These are phyloP conservation scores for Athene cunicularia DNA, from an alignment of 2,113 vertebrate species.

Conservation along the genomic window DNA sequence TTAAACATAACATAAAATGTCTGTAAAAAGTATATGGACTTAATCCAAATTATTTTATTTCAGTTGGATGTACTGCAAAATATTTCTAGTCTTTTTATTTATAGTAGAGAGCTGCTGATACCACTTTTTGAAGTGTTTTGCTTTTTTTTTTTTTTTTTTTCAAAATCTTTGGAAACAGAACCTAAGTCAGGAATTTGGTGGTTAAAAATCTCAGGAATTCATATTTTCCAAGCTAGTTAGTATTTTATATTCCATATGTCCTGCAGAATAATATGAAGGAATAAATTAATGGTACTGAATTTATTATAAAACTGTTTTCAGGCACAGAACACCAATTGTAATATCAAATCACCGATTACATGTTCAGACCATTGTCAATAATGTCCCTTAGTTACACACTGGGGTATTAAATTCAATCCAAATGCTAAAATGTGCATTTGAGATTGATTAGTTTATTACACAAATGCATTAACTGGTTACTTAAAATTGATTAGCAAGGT, in stretches of 20 bases:
- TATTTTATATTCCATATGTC: background rate
- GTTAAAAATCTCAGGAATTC: background rate
- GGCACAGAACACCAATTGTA: background rate
- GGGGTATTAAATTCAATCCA: constrained; percentile 48
- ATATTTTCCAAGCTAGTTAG: background rate
- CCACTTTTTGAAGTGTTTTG: background rate
- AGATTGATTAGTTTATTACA: constrained; percentile 63
- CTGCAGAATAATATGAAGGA: background rate
- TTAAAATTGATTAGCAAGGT: constrained; percentile 56
- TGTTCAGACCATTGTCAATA: constrained; percentile 24
- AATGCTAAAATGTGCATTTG: constrained; percentile 35
- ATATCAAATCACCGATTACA: constrained; percentile 51
- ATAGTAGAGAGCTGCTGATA: background rate
- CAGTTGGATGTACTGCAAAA: background rate
- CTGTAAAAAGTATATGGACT: background rate
- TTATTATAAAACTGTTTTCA: constrained; percentile 36
- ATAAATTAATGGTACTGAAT: background rate
- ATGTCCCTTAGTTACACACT: constrained; percentile 28
- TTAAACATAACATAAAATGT: background rate
- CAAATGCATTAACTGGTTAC: constrained; percentile 49
- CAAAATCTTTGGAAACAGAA: background rate
- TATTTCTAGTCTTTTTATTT: background rate
- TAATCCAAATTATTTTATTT: background rate
- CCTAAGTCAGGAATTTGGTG: background rate
- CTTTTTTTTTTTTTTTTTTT: background rate